Evolutionary conservation across 2,888 invertebrate genomes (phyloP).

Genomic region (Trissonchulus sp.): DNA sequence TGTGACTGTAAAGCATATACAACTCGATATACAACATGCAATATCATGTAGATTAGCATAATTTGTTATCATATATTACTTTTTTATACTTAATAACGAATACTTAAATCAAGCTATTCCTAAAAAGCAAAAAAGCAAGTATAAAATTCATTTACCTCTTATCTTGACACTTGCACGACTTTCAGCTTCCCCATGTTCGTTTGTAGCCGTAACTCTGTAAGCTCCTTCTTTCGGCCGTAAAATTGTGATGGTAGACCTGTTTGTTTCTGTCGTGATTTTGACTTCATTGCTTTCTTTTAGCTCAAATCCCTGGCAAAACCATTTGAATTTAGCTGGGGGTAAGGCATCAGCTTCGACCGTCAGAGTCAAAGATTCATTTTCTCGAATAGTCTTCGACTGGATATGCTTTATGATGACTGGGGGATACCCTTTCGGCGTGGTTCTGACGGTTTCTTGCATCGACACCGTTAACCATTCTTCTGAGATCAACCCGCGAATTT

Average conservation of each 20-base stretch:
- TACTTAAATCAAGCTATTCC: no score
- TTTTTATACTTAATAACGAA: no score
- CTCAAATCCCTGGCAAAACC: constrained; percentile 25
- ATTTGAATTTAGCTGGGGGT: constrained; percentile 67
- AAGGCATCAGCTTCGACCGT: constrained; percentile 62
- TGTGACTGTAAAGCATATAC: no score
- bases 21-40: no score
- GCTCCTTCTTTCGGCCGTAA: constrained; percentile 58
- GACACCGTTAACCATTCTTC: constrained; percentile 11
- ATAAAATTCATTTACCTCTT: constrained; percentile 56
- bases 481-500: neutral
- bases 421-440: constrained; percentile 45
- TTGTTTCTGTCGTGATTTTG: constrained; percentile 10
- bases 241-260: neutral
- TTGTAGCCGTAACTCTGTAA: constrained; percentile 80
- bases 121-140: no score
- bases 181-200: constrained; percentile 71
- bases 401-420: constrained; percentile 66
- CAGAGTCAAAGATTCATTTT: constrained; percentile 62
- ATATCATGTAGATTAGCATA: no score
- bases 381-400: constrained; percentile 63
- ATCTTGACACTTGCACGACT: constrained; percentile 49
- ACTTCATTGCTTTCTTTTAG: neutral
- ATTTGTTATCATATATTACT: no score
- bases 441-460: neutral